A percentile compares a stretch with the other conserved stretches of the same genome.
phyloP scores from a whole-genome alignment of 2,797 vertebrate genomes.

The Erethizon dorsatum region DNA sequence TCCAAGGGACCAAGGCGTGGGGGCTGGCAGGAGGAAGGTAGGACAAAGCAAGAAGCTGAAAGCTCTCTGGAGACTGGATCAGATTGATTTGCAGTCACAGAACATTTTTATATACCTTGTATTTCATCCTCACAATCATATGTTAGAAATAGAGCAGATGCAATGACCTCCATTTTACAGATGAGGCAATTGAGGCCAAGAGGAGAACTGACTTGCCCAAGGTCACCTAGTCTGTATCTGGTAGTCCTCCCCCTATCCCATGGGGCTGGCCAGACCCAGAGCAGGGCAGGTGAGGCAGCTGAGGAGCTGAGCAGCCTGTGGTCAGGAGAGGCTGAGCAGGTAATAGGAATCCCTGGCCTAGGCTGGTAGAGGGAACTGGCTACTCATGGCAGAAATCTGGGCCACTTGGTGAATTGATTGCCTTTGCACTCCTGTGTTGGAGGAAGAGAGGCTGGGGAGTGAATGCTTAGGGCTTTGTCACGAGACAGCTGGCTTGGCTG shows the following conservation, averaged over 20 bases:
- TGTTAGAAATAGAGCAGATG: not conserved
- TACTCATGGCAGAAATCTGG: not conserved
- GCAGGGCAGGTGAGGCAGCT: not conserved
- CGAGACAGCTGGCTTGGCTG: not conserved
- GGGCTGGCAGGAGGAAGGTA: not conserved
- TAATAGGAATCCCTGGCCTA: not conserved
- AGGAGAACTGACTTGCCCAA: not conserved
- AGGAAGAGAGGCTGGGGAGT: not conserved
- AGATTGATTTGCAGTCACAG: not conserved
- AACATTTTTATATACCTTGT: not conserved
- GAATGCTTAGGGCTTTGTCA: not conserved
- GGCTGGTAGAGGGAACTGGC: not conserved
- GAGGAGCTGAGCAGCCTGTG: not conserved
- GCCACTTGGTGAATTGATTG: not conserved
- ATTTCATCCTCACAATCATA: not conserved
- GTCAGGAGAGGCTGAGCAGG: not conserved
- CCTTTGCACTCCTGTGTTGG: not conserved
- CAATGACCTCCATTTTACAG: not conserved
- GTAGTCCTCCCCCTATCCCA: not conserved
- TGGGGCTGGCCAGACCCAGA: not conserved
- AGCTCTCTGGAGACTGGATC: not conserved
- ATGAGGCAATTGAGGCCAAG: not conserved
- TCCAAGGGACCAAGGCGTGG: not conserved
- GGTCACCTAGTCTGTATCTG: not conserved
- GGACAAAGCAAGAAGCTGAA: constrained; percentile 10